Base-by-base conservation (phyloP, 2,888 invertebrate genomes). In the Luffia ferchaultella region DNA sequence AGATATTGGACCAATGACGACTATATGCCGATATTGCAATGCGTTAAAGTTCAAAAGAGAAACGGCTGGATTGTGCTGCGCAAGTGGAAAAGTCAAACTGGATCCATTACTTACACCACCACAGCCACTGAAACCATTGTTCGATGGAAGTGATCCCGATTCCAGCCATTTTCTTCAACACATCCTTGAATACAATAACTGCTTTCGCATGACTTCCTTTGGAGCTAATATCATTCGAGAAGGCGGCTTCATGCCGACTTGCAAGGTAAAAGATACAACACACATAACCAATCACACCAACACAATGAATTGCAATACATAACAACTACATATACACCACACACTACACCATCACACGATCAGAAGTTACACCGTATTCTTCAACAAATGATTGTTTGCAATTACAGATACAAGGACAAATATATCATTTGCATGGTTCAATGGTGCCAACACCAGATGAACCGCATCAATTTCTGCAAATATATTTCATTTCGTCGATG, bases 31-130 rank as follows among this genome's bases (percentile, higher is more conserved):
- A 60, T 60, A 63, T 65, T 67, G 66, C 56, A 61, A 61, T 54
- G 63, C 67, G 52, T 60, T 65, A 48, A 67, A 66, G 55, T 68
- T 58, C 53, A 62, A 58, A 58, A 61, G 60, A 55, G 30, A 30
- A 30, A 30, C 30, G 30, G 30, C 30, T 30, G 30, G 30, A 30
- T 30, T 30, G 30, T 30, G 30, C 30, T 30, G 30, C 30, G 30
- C 64, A 50, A 61, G 57, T 56, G 69, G 69, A 53, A 71, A 73
- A 65, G 64, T 72, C 53, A 61, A 62, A 62, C 60, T 72, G 58
- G 57, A 62, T 56, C 58, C 57, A 62, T 60, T 73, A 56, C 53
- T 54, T 50, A 50, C 62, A 55, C 68, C 65, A 60, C 65, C 68
- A 51, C 64, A 70, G 57, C 68, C 68, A 58, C 59, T 68, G 48